Evolutionary conservation across 2,113 vertebrate species (phyloP), one percentile per base, ranked within the genome.

Genomic region (Pardalotus punctatus): DNA sequence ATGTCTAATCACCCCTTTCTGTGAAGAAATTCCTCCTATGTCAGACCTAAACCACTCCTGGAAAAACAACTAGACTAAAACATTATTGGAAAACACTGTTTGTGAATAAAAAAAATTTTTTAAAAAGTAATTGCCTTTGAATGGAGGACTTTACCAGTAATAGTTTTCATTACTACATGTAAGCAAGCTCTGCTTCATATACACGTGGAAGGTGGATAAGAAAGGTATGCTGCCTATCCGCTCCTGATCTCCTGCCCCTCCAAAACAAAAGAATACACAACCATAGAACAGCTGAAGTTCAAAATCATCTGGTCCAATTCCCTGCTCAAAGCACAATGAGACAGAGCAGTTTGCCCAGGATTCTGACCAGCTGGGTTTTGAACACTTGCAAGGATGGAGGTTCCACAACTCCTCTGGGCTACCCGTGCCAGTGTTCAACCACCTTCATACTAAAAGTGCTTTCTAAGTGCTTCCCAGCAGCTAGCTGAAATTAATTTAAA

Each of bases 361-460:
- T 43, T 66, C 19, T 8, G 17, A n/a, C 35, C 51, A 64, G 23
- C 4, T 56, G 16, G 3, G 48, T n/a, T 79, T 47, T 67, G 15
- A 76, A 50, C 21, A 54, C 7, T 42, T 76, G 13, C 35, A 91
- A 54, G 43, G 48, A 71, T 16, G 12, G 33, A 80, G 17, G 29
- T 29, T 76, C 33, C 53, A 29, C 51, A 88, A 31, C 17, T 62
- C 57, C 62, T 64, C 48, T 7, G 3, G 21, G 53, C 48, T 76
- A 43, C 18, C 16, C 0, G 0, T 47, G 35, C 18, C 57, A 56
- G 11, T 6, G 13, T 36, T 62, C 74, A 90, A 38, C 9, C 35
- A 79, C 14, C 61, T 82, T 50, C 80, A 64, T 24, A 43, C 18
- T 28, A 19, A 1, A 58, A 64, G 58, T 6, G 12, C 23, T 76